These are phyloP conservation scores for Cyphomyrmex costatus DNA, from an alignment of 1,140 invertebrate species.

Conservation along the genomic window DNA sequence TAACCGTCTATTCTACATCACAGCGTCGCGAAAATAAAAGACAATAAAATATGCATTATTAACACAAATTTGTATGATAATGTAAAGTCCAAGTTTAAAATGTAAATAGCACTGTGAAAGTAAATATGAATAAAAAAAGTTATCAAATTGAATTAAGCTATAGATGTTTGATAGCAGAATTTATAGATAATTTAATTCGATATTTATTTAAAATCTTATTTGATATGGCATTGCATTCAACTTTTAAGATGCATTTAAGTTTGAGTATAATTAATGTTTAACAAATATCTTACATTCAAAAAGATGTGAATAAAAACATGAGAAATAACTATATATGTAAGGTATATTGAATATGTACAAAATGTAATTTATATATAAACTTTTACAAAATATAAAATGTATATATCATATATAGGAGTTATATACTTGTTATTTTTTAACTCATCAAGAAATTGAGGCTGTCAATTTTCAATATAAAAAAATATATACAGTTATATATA, in stretches of 20 bases:
- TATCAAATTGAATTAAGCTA: neutral
- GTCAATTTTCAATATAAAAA: neutral
- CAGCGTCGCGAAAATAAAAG: constrained; percentile 1
- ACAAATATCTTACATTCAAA: too few species aligned
- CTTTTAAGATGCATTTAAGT: too few species aligned
- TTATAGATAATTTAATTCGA: neutral
- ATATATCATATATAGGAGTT: neutral
- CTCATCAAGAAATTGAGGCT: neutral
- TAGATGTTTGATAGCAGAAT: neutral
- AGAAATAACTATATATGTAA: neutral
- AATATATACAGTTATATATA: too few species aligned
- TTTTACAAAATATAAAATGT: neutral
- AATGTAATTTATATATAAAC: too few species aligned
- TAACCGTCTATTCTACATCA: neutral
- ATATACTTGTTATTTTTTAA: neutral
- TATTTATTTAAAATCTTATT: neutral
- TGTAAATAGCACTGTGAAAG: neutral
- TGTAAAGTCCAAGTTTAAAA: neutral
- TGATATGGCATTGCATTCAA: neutral
- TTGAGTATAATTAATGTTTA: too few species aligned
- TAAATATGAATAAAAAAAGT: neutral
- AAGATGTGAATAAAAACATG: too few species aligned
- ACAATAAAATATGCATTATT: neutral
- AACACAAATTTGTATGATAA: neutral
- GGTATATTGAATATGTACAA: neutral